Percentiles rank a stretch among this genome's conserved stretches.
These are phyloP conservation scores for Psix sp. DNA, from an alignment of 1,140 invertebrate genomes.

Conservation along the genomic window DNA sequence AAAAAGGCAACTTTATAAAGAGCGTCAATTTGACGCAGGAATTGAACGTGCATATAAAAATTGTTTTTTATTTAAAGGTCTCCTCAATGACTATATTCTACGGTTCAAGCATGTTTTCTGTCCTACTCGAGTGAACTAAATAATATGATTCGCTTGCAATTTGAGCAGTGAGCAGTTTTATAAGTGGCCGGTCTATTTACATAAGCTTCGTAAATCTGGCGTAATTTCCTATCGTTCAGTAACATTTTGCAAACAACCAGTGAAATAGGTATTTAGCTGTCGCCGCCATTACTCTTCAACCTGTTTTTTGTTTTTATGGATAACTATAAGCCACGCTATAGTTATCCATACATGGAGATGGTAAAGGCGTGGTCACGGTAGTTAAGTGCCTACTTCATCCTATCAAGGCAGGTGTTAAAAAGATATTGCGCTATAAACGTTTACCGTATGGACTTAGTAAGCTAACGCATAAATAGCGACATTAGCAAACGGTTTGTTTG, in stretches of 20 bases:
- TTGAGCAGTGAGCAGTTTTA: constrained; percentile 25
- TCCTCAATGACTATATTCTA: constrained; percentile 24
- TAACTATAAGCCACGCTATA: constrained; percentile 20
- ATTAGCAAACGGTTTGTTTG: constrained; percentile 56
- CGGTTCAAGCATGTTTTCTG: constrained; percentile 10
- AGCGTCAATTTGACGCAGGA: constrained; percentile 6
- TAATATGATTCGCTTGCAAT: constrained; percentile 16
- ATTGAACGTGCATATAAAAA: constrained; percentile 24
- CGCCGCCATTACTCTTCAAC: constrained; percentile 29
- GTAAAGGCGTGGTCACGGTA: constrained; percentile 51
- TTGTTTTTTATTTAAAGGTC: constrained; percentile 18
- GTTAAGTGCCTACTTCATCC: constrained; percentile 58
- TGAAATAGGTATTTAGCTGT: constrained; percentile 30
- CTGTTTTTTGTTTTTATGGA: constrained; percentile 18
- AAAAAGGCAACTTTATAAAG: background rate
- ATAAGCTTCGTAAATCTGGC: constrained; percentile 45
- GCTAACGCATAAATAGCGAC: constrained; percentile 41
- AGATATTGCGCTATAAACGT: constrained; percentile 57
- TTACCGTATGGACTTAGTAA: constrained; percentile 54
- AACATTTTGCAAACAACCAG: constrained; percentile 43
- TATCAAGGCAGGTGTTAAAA: constrained; percentile 57
- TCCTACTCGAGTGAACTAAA: constrained; percentile 25
- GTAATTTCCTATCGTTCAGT: constrained; percentile 46
- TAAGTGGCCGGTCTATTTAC: constrained; percentile 45
- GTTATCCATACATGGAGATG: constrained; percentile 43